Percentiles rank a stretch among this genome's conserved stretches.
Conservation (phyloP, 2,113 vertebrate genomes). For the Grammomys surdaster region DNA sequence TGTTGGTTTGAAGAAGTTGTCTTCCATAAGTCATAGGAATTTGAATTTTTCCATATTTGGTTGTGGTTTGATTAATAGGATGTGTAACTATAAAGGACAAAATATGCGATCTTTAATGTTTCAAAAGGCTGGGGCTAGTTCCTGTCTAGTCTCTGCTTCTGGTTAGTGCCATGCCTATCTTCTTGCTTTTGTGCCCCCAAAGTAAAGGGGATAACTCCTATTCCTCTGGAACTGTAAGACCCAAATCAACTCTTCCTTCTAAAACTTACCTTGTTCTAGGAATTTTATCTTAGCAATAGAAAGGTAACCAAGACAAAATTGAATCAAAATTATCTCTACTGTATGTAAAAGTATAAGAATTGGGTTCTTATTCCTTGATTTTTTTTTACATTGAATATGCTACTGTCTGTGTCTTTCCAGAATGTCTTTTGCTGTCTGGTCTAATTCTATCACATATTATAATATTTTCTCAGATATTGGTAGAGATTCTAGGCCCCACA, state of each 20-base stretch:
- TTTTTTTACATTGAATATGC: not conserved
- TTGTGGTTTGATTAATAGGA: not conserved
- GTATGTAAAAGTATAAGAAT: not conserved
- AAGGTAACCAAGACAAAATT: not conserved
- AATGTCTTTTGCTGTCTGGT: not conserved
- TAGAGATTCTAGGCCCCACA: not conserved
- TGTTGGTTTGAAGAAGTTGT: not conserved
- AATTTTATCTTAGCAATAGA: not conserved
- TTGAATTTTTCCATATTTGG: not conserved
- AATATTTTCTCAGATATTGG: not conserved
- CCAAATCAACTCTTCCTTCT: not conserved
- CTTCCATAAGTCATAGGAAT: not conserved
- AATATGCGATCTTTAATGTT: not conserved
- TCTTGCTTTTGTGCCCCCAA: fast-evolving
- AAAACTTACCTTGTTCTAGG: not conserved
- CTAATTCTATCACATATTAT: not conserved
- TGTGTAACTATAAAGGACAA: not conserved
- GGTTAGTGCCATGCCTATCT: not conserved
- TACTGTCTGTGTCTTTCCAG: too few species aligned
- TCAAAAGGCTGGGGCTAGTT: not conserved
- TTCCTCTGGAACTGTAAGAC: not conserved
- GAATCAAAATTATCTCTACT: not conserved
- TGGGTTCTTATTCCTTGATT: not conserved
- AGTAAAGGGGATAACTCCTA: too few species aligned
- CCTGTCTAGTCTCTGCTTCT: not conserved